Percentiles rank a stretch among this genome's conserved stretches.
These are phyloP conservation scores for Listronotus oregonensis DNA, from an alignment of 1,140 invertebrate genomes.

Conservation along the genomic window DNA sequence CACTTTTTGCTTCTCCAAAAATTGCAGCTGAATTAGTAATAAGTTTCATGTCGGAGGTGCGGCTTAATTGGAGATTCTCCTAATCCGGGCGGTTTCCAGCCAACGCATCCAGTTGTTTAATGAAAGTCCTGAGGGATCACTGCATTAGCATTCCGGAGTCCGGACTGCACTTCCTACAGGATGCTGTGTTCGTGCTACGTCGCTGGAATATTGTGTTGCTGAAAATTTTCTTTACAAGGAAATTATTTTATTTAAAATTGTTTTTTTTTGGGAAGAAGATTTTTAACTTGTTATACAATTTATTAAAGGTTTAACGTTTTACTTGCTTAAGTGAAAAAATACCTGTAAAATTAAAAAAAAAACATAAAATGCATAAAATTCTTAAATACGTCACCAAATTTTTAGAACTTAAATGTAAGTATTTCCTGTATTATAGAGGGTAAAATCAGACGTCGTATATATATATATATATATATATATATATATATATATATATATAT, in stretches of 20 bases:
- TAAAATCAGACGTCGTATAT: no score
- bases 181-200: constrained; percentile 10
- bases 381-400: no score
- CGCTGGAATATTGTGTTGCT: neutral
- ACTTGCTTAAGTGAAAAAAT: no score
- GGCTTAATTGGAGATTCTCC: constrained; percentile 33
- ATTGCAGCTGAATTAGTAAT: constrained; percentile 33
- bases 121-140: constrained; percentile 21
- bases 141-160: constrained; percentile 25
- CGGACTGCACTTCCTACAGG: constrained; percentile 1
- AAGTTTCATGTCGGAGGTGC: constrained; percentile 32
- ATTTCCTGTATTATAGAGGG: no score
- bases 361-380: no score
- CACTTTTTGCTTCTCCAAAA: constrained; percentile 24
- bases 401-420: no score
- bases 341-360: no score
- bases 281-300: no score
- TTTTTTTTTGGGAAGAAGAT: no score
- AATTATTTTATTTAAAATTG: neutral
- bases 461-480: constrained; percentile 13
- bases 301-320: no score
- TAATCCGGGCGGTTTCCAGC: constrained; percentile 15
- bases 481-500: constrained; percentile 14
- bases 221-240: neutral
- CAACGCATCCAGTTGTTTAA: constrained; percentile 29